Conservation (phyloP, 2,113 vertebrate species). For the Psittacula cyanocephala region DNA sequence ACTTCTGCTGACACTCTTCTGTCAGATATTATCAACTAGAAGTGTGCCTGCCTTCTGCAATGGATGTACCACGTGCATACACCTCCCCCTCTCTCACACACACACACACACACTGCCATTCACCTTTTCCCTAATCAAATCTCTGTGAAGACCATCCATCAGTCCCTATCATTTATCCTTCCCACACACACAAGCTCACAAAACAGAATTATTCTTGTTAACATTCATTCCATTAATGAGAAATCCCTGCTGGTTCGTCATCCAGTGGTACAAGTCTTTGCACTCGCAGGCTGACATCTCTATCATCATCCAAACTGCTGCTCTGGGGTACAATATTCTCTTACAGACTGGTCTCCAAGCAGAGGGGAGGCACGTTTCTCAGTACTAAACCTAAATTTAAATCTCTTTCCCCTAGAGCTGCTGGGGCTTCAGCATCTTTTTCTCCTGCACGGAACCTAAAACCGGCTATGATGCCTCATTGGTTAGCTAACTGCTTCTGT, state of each 20-base stretch:
- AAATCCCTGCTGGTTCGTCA: constrained; percentile 57
- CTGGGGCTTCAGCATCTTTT: neutral
- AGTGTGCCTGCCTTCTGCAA: neutral
- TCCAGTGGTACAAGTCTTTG: constrained; percentile 27
- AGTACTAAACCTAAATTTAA: neutral
- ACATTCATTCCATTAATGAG: constrained; percentile 62
- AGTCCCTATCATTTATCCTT: constrained; percentile 35
- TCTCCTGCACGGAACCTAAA: constrained; percentile 22
- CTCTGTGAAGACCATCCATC: constrained; percentile 50
- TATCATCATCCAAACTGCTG: constrained; percentile 26
- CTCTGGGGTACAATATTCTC: constrained; percentile 26
- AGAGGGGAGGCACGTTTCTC: neutral
- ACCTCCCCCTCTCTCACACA: neutral
- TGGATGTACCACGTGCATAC: neutral
- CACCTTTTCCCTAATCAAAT: constrained; percentile 44
- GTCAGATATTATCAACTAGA: neutral
- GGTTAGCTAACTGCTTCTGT: constrained; percentile 59
- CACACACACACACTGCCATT: neutral
- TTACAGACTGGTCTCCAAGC: constrained; percentile 4
- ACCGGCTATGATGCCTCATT: constrained; percentile 54
- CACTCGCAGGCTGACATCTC: constrained; percentile 46
- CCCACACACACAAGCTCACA: neutral
- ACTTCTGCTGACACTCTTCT: neutral
- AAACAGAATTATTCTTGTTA: constrained; percentile 58
- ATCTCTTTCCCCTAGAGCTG: constrained; percentile 17